A percentile compares a stretch with the other conserved stretches of the same genome.
Conservation (phyloP, 2,888 invertebrate genomes). For the Antheraea yamamai region DNA sequence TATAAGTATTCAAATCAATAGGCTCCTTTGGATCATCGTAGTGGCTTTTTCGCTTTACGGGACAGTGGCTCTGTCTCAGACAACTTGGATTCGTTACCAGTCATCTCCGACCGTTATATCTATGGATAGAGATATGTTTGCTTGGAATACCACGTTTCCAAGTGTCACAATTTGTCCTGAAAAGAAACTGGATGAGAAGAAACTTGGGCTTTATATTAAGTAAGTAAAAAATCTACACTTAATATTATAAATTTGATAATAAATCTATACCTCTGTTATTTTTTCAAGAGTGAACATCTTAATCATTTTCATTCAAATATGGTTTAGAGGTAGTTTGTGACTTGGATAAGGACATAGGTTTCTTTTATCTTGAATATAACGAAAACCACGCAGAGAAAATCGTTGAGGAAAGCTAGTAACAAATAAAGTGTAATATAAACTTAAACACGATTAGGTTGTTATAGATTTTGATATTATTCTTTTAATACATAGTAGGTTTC, state of each 20-base stretch:
- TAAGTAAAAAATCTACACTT: constrained; percentile 35
- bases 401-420: too few relatives aligned
- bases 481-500: too few relatives aligned
- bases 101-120: constrained; percentile 88
- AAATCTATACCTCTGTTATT: background rate
- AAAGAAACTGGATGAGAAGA: constrained; percentile 77
- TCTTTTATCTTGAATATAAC: too few relatives aligned
- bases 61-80: constrained; percentile 79
- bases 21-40: constrained; percentile 81
- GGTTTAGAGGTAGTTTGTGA: too few relatives aligned
- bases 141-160: constrained; percentile 88
- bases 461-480: too few relatives aligned
- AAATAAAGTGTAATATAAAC: too few relatives aligned
- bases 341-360: too few relatives aligned
- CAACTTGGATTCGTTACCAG: constrained; percentile 85
- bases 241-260: background rate
- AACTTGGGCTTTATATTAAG: constrained; percentile 79
- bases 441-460: too few relatives aligned
- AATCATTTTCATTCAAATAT: too few relatives aligned
- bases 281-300: too few relatives aligned
- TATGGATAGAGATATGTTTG: constrained; percentile 87
- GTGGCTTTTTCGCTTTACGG: constrained; percentile 80
- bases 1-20: constrained; percentile 36
- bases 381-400: too few relatives aligned
- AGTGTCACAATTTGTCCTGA: constrained; percentile 85